These are phyloP conservation scores for Orbicella faveolata DNA, from an alignment of 64 coral and sea anemone genomes.

Conservation along the genomic window DNA sequence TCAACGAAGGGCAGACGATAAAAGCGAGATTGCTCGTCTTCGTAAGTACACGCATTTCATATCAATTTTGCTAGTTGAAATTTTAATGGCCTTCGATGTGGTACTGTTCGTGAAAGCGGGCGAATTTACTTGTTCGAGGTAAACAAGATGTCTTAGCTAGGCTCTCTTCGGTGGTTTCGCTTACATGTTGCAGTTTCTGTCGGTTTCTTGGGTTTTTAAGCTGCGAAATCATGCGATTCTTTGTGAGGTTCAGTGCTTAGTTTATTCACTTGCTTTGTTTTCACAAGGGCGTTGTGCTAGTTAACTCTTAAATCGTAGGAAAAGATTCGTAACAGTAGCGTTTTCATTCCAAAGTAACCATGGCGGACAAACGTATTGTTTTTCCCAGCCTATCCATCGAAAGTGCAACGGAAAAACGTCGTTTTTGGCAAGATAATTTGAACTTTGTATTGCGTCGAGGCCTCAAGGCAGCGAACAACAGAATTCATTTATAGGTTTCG, in stretches of 20 bases:
- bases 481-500: constrained; percentile 20
- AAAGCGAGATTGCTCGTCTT: background rate
- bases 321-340: constrained; percentile 4
- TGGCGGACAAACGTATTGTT: background rate
- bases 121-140: background rate
- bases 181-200: background rate
- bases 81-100: background rate
- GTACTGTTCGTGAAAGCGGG: constrained; percentile 9
- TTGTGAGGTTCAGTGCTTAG: background rate
- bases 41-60: constrained; percentile 18
- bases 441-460: constrained; percentile 5
- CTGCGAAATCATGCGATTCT: background rate
- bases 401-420: background rate
- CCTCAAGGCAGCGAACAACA: constrained; percentile 4
- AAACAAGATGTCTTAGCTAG: background rate
- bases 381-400: background rate
- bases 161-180: background rate
- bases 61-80: background rate
- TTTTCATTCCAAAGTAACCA: background rate
- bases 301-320: constrained; percentile 6
- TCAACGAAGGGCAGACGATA: background rate
- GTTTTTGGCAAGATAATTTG: background rate
- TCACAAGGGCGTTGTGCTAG: constrained; percentile 12
- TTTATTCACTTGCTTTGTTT: constrained; percentile 18
- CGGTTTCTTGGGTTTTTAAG: background rate